Percentiles rank a stretch among this genome's conserved stretches.
phyloP scores from a whole-genome alignment of 2,888 invertebrate genomes.

The Sericinus montela region DNA sequence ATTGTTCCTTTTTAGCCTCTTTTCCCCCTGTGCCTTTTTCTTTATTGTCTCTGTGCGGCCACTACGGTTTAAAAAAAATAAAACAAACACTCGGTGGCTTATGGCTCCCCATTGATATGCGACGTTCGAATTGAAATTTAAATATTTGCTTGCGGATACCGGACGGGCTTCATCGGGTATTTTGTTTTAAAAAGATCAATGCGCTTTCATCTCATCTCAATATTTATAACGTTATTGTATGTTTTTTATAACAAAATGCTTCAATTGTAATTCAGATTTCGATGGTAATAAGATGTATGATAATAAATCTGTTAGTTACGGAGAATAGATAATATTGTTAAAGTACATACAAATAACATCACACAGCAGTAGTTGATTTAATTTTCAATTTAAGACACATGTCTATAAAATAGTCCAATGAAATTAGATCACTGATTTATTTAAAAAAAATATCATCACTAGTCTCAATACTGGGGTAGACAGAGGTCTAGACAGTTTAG shows the following conservation, averaged over 20 bases:
- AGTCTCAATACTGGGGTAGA: too few relatives aligned
- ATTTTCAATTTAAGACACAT: too few relatives aligned
- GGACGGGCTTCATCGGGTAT: conserved; percentile 66
- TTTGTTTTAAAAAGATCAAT: conserved; percentile 58
- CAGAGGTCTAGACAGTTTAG: too few relatives aligned
- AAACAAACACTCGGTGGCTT: conserved; percentile 65
- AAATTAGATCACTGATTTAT: too few relatives aligned
- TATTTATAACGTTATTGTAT: conserved; percentile 62
- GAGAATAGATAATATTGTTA: neutral
- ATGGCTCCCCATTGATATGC: conserved; percentile 79
- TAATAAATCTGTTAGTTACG: neutral
- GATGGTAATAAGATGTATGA: neutral
- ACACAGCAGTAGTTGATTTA: too few relatives aligned
- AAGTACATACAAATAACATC: too few relatives aligned
- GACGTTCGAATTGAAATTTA: conserved; percentile 78
- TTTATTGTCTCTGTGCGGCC: conserved; percentile 74
- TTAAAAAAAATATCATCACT: too few relatives aligned
- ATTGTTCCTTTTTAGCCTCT: conserved; percentile 50
- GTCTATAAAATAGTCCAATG: too few relatives aligned
- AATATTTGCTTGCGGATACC: conserved; percentile 74
- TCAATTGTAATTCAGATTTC: neutral
- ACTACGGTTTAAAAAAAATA: conserved; percentile 45
- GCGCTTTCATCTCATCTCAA: conserved; percentile 70
- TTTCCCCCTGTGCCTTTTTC: conserved; percentile 68
- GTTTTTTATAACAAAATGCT: conserved; percentile 15